A percentile compares a stretch with the other conserved stretches of the same genome.
phyloP scores from a whole-genome alignment of 2,888 invertebrate genomes.

The Parnassius smintheus region DNA sequence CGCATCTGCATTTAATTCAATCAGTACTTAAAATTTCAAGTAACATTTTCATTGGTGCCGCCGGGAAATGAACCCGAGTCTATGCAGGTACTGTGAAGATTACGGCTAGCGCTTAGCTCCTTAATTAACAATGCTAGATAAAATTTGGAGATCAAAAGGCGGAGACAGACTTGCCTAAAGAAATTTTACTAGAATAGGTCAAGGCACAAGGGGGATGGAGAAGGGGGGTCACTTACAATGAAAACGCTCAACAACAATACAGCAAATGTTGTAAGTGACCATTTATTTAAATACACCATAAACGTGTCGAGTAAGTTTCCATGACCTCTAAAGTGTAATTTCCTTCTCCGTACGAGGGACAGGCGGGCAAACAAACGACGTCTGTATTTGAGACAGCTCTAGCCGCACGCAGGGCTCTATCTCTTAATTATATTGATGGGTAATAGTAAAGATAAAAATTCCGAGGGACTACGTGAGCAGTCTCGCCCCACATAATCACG shows the following conservation, averaged over 20 bases:
- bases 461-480: conserved; percentile 1
- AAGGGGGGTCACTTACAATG: not conserved
- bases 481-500: not conserved
- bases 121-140: too few species aligned
- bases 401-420: conserved; percentile 6
- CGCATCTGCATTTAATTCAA: too few species aligned
- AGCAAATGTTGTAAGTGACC: conserved; percentile 1
- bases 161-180: too few species aligned
- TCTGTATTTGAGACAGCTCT: not conserved
- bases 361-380: not conserved
- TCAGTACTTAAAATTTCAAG: too few species aligned
- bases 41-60: too few species aligned
- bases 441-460: conserved; percentile 16
- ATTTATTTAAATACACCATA: conserved; percentile 3
- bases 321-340: conserved; percentile 11
- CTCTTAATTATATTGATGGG: conserved; percentile 19
- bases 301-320: conserved; percentile 11
- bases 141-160: too few species aligned
- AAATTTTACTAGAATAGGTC: too few species aligned
- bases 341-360: conserved; percentile 5
- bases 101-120: too few species aligned
- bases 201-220: too few species aligned
- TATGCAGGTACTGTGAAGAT: too few species aligned
- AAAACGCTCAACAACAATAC: not conserved
- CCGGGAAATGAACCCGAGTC: too few species aligned